Evolutionary conservation across 35 echinoderm and acorn worm species (phyloP).

Genomic region (Lytechinus variegatus): DNA sequence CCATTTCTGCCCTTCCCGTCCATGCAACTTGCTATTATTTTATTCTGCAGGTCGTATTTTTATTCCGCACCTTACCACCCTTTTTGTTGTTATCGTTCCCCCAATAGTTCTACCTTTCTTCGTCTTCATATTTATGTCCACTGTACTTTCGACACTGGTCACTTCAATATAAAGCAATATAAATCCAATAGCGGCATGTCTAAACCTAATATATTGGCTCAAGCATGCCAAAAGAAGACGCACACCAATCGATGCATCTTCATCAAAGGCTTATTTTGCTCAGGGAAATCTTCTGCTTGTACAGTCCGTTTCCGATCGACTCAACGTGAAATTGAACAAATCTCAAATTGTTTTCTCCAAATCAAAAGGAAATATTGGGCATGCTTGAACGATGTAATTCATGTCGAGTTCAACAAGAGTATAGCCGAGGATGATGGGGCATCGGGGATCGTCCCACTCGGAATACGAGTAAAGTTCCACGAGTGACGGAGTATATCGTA

Average conservation of each 20-base stretch:
- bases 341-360: neutral
- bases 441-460: no score
- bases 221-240: neutral
- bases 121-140: neutral
- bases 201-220: constrained; percentile 3
- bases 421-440: no score
- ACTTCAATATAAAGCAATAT: neutral
- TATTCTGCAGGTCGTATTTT: neutral
- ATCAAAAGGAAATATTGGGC: neutral
- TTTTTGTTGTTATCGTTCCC: neutral
- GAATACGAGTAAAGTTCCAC: no score
- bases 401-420: no score
- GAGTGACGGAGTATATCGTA: no score
- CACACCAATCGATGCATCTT: neutral
- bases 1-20: neutral
- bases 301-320: neutral
- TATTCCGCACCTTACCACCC: neutral
- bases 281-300: neutral
- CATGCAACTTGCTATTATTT: neutral
- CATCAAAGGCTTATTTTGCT: neutral
- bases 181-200: neutral
- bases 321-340: neutral
- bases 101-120: neutral
- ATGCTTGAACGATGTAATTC: no score
- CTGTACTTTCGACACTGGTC: neutral